Conservation (phyloP, 2,113 vertebrate genomes). For the Alectura lathami region DNA sequence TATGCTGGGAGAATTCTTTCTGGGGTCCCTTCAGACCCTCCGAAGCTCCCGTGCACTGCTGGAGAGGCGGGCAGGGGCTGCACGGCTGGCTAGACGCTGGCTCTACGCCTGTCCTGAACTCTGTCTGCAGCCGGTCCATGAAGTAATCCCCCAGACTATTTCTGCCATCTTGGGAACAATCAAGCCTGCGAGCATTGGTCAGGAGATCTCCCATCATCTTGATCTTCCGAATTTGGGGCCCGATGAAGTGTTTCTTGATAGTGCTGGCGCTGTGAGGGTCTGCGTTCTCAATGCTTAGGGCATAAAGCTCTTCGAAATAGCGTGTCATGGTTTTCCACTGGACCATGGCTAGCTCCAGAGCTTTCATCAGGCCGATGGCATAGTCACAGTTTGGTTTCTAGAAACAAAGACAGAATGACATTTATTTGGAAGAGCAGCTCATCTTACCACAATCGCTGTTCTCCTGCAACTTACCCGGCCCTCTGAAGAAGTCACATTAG, state of each 20-base stretch:
- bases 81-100: constrained; percentile 8
- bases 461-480: background rate
- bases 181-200: constrained; percentile 75
- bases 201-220: constrained; percentile 80
- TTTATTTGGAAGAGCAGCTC: background rate
- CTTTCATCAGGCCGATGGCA: constrained; percentile 68
- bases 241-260: constrained; percentile 77
- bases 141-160: constrained; percentile 81
- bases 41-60: constrained; percentile 25
- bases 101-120: constrained; percentile 61
- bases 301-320: constrained; percentile 76
- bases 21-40: background rate
- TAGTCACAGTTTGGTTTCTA: constrained; percentile 77
- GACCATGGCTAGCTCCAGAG: constrained; percentile 72
- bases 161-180: constrained; percentile 70
- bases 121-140: constrained; percentile 76
- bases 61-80: constrained; percentile 1
- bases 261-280: constrained; percentile 77
- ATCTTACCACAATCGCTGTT: background rate
- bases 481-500: background rate
- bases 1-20: constrained; percentile 26
- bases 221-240: constrained; percentile 72
- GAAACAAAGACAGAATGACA: constrained; percentile 22
- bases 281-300: constrained; percentile 68
- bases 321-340: constrained; percentile 78